Conservation (phyloP, 2,113 vertebrate genomes). For the Phyllostomus discolor region DNA sequence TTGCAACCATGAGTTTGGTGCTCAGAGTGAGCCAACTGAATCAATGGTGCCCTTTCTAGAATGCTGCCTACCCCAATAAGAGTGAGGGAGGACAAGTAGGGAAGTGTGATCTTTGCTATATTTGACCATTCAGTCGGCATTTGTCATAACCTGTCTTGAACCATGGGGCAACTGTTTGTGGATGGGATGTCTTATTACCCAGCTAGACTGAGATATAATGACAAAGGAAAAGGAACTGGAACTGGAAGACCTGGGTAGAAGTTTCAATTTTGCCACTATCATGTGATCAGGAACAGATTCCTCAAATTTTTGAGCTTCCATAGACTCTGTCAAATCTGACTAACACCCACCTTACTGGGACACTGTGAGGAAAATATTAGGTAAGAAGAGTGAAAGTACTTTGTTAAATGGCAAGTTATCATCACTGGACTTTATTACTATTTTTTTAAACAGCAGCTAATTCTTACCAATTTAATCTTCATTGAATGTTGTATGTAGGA, state of each 20-base stretch:
- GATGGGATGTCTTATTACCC: neutral
- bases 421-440: neutral
- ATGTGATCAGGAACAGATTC: neutral
- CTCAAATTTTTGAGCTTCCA: neutral
- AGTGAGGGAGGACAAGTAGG: neutral
- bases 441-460: neutral
- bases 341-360: neutral
- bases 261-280: constrained; percentile 27
- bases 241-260: neutral
- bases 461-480: neutral
- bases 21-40: neutral
- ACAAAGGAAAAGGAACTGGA: constrained; percentile 8
- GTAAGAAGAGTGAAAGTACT: neutral
- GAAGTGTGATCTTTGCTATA: neutral
- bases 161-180: neutral
- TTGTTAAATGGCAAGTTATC: neutral
- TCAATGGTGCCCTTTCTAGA: neutral
- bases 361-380: neutral
- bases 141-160: neutral
- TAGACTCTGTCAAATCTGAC: neutral
- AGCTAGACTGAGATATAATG: neutral
- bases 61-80: neutral
- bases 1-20: neutral
- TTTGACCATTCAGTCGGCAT: neutral
- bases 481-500: neutral